A percentile compares a stretch with the other conserved stretches of the same genome.
Evolutionary conservation across 2,888 invertebrate genomes (phyloP).

Genomic region (Cetonia aurata): DNA sequence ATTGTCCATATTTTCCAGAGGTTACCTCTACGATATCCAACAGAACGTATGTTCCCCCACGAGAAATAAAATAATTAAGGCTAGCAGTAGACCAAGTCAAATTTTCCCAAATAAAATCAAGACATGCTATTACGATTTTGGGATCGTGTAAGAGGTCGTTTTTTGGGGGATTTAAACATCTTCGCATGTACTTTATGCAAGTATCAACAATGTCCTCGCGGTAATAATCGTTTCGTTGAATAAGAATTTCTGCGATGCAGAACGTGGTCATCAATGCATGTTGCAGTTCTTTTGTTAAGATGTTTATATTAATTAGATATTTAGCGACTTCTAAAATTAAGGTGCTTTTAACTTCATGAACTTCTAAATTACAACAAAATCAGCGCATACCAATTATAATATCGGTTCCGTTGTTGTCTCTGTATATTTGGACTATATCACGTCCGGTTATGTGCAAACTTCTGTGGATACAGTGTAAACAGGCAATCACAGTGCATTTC

Average conservation of each 20-base stretch:
- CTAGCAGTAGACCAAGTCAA: conserved; percentile 56
- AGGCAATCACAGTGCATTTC: conserved; percentile 10
- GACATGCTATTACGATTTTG: conserved; percentile 62
- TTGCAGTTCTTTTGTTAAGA: conserved; percentile 55
- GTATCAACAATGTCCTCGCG: conserved; percentile 29
- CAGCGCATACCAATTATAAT: conserved; percentile 8
- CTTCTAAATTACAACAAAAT: background rate
- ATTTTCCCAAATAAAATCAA: conserved; percentile 66
- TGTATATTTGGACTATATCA: conserved; percentile 1
- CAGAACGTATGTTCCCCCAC: conserved; percentile 62
- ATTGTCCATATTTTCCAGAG: background rate
- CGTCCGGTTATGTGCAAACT: background rate
- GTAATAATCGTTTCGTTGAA: conserved; percentile 31
- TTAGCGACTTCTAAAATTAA: conserved; percentile 11
- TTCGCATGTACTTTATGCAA: conserved; percentile 45
- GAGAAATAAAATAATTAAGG: conserved; percentile 60
- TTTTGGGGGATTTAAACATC: conserved; percentile 46
- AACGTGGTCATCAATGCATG: conserved; percentile 56
- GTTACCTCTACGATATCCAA: conserved; percentile 65
- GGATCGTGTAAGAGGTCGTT: conserved; percentile 60
- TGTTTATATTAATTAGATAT: conserved; percentile 30
- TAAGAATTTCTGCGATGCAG: conserved; percentile 54
- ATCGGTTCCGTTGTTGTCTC: conserved; percentile 6
- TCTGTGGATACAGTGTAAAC: conserved; percentile 16
- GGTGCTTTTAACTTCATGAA: background rate